Conservation (phyloP, 2,113 vertebrate genomes). For the Salminus brasiliensis region DNA sequence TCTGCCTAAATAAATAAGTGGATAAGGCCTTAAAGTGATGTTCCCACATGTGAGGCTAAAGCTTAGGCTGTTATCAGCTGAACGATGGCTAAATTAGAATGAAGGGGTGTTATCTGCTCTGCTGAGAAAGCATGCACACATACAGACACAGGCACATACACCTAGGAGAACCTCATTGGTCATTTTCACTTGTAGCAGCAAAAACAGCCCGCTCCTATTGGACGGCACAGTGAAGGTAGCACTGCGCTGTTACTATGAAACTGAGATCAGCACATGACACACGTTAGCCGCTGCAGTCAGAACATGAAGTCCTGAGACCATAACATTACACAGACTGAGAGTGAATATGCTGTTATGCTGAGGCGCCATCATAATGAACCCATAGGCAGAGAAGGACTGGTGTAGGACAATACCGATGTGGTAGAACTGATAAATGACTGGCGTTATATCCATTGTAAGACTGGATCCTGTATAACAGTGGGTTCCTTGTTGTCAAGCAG, state of each 20-base stretch:
- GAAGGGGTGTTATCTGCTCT: neutral
- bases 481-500: too few species aligned
- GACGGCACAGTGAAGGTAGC: conserved; percentile 9
- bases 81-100: neutral
- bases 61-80: neutral
- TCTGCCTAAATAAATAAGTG: neutral
- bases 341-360: neutral
- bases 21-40: neutral
- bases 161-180: conserved; percentile 17
- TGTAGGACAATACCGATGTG: too few species aligned
- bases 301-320: neutral
- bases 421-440: neutral
- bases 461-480: too few species aligned
- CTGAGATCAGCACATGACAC: conserved; percentile 19
- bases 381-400: neutral
- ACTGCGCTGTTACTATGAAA: conserved; percentile 54
- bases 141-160: neutral
- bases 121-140: neutral
- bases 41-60: neutral
- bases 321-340: neutral
- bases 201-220: conserved; percentile 45
- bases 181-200: conserved; percentile 39
- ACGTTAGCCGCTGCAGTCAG: conserved; percentile 12
- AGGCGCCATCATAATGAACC: conserved; percentile 23
- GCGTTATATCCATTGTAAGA: too few species aligned